Base-by-base conservation (phyloP, 2,113 vertebrate species). In the Otus sunia region DNA sequence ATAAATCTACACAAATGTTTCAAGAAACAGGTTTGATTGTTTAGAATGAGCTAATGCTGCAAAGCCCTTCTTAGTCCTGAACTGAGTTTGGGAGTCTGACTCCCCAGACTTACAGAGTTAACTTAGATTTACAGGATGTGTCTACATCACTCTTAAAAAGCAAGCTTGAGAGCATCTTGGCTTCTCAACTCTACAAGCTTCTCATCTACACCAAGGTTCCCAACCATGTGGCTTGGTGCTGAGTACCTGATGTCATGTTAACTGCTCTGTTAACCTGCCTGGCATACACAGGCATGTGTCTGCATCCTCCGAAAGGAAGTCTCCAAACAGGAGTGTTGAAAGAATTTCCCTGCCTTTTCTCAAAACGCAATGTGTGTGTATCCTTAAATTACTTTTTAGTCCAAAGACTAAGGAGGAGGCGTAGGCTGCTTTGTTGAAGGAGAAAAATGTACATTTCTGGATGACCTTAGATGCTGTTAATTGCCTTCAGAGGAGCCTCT, bases 1-100 rank as follows among this genome's bases (percentile, higher is more conserved):
- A 71, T 92, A 96, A 96, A 96, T 96, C 91, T 93, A 49, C 34
- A 3, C 83, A 93, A 96, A 94, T 85, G 86, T 69, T 90, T 92
- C 73, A 74, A 93, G 91, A 53, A 91, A 91, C 86, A 90, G 83
- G 68, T 81, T 93, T 84, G 94, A 49, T 96, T 95, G 78, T 96
- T 88, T 86, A 80, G 86, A 95, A 80, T 92, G 94, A 92, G 47
- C 73, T 92, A 95, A 96, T 83, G 80, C 94, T 95, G 69, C 77
- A 91, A 92, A 97, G 87, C 83, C 67, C 43, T 63, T 69, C 82
- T 32, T 76, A 92, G 93, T 75, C 92, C 80, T 22, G 45, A 79
- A 36, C 39, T 0, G 29, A 80, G 67, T 50, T 68, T 72, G 58
- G 50, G 82, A 68, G 71, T 93, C 53, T 49, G 69, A 62, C 59